Evolutionary conservation across 2,113 vertebrate species (phyloP).

Genomic region (Bambusicola thoracicus): DNA sequence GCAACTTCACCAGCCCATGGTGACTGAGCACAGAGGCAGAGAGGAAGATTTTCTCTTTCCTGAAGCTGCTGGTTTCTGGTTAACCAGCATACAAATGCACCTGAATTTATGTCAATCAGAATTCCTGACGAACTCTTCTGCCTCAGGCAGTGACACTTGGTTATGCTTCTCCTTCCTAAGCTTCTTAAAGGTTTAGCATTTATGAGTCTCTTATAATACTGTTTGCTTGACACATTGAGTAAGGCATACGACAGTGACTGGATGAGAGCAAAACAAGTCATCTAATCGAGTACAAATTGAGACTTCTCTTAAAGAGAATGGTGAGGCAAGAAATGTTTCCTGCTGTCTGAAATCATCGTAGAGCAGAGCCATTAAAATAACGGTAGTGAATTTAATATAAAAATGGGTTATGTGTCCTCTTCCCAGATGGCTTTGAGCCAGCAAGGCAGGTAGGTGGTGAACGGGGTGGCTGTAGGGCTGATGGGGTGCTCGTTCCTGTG

Average conservation of each 20-base stretch:
- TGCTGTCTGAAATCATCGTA: slow-evolving; percentile 8
- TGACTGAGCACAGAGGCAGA: neutral
- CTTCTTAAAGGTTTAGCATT: slow-evolving; percentile 60
- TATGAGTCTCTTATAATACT: slow-evolving; percentile 44
- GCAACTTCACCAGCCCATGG: neutral
- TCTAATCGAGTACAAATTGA: slow-evolving; percentile 3
- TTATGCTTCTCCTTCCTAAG: slow-evolving; percentile 62
- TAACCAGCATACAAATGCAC: slow-evolving; percentile 25
- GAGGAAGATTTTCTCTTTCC: neutral
- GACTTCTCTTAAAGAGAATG: neutral
- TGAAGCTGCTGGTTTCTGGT: slow-evolving; percentile 10
- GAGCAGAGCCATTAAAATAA: neutral
- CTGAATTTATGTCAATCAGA: slow-evolving; percentile 36
- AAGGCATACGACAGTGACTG: slow-evolving; percentile 42
- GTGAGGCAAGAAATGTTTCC: slow-evolving; percentile 4
- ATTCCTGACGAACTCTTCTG: slow-evolving; percentile 56
- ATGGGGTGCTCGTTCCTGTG: neutral
- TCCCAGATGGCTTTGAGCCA: neutral
- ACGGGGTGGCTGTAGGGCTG: neutral
- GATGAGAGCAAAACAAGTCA: slow-evolving; percentile 43
- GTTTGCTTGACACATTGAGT: slow-evolving; percentile 55
- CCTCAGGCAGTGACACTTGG: slow-evolving; percentile 21
- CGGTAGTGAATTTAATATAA: neutral
- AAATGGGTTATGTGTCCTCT: neutral
- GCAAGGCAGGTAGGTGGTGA: neutral